Percentiles rank a stretch among this genome's conserved stretches.
Conservation (phyloP, 2,797 vertebrate species). For the Crypturellus tataupa region DNA sequence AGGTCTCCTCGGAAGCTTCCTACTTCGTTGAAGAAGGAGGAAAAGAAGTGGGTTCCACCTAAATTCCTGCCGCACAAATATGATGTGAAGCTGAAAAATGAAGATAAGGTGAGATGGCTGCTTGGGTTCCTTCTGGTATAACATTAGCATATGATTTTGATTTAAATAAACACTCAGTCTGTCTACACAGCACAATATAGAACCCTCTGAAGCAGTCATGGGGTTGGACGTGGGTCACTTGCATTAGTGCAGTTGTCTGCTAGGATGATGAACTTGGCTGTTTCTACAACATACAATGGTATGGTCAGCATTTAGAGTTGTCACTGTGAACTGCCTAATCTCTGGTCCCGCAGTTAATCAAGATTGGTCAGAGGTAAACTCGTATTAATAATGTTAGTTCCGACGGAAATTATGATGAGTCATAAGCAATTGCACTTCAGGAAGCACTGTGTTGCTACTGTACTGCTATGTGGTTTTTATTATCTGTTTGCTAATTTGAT, state of each 20-base stretch:
- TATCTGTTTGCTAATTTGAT: neutral
- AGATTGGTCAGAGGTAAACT: neutral
- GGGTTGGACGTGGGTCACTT: neutral
- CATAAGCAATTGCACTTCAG: accelerated
- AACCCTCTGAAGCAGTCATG: accelerated
- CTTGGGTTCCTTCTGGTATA: neutral
- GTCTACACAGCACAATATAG: neutral
- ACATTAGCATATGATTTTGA: neutral
- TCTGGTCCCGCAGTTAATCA: neutral
- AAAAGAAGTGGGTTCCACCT: conserved; percentile 95
- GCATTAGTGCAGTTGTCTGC: neutral
- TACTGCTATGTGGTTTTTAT: neutral
- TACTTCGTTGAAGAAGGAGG: conserved; percentile 94
- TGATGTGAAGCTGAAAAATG: conserved; percentile 92
- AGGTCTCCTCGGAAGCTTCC: conserved; percentile 96
- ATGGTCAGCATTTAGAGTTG: neutral
- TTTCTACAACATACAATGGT: neutral
- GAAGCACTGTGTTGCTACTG: neutral
- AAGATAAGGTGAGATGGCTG: conserved; percentile 90
- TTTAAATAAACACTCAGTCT: accelerated
- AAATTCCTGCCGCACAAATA: conserved; percentile 98
- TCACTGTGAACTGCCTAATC: neutral
- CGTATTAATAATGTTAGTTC: neutral
- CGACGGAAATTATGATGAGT: neutral
- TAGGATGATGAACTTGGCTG: neutral